Conservation (phyloP, 35 echinoderm and acorn worm genomes). For the Strongylocentrotus purpuratus region DNA sequence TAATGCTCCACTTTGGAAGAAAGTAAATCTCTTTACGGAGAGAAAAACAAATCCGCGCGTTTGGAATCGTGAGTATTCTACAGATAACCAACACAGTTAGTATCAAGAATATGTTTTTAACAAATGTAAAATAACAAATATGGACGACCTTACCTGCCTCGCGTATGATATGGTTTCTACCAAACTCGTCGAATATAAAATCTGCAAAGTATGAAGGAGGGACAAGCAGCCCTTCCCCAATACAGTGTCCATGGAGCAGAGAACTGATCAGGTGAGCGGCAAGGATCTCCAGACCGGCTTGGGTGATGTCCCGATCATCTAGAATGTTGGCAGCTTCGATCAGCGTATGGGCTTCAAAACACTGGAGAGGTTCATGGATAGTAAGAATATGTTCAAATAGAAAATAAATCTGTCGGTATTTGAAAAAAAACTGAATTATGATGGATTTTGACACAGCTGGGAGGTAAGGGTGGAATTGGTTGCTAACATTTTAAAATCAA, state of each 20-base stretch:
- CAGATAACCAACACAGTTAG: too few relatives aligned
- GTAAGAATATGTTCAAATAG: too few relatives aligned
- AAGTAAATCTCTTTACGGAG: too few relatives aligned
- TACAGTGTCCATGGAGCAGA: slow-evolving; percentile 37
- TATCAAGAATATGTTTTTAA: too few relatives aligned
- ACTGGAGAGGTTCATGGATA: not conserved
- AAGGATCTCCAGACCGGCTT: not conserved
- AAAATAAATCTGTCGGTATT: too few relatives aligned
- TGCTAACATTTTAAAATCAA: too few relatives aligned
- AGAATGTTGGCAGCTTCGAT: slow-evolving; percentile 19
- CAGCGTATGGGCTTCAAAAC: slow-evolving; percentile 25
- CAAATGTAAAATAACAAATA: not conserved
- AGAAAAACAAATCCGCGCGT: too few relatives aligned
- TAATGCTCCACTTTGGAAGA: too few relatives aligned
- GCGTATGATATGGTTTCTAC: slow-evolving; percentile 6
- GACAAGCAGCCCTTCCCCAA: slow-evolving; percentile 13
- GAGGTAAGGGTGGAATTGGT: too few relatives aligned
- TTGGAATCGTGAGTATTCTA: too few relatives aligned
- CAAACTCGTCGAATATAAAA: slow-evolving; percentile 12
- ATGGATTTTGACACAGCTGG: too few relatives aligned
- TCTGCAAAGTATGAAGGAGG: slow-evolving; percentile 36
- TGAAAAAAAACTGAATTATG: too few relatives aligned
- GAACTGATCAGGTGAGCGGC: slow-evolving; percentile 13
- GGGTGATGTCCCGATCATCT: not conserved
- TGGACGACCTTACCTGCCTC: slow-evolving; percentile 31